phyloP scores from a whole-genome alignment of 1,140 invertebrate species.

The Drosophila mojavensis region DNA sequence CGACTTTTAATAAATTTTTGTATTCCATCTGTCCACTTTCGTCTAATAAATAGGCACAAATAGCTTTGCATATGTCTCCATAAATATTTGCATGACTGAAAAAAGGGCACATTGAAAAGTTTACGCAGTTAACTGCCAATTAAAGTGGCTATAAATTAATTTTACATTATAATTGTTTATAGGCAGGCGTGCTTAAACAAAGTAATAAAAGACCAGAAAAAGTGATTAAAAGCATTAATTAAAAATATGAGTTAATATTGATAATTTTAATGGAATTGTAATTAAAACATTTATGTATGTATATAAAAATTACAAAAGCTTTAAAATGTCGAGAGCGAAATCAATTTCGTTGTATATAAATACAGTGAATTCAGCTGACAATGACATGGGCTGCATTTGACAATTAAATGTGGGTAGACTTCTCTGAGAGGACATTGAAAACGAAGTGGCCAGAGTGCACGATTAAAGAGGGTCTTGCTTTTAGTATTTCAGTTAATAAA shows the following conservation, averaged over 20 bases:
- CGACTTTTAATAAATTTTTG: no score
- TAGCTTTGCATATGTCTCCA: background rate
- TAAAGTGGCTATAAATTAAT: slow-evolving; percentile 29
- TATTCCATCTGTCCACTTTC: no score
- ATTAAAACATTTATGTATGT: background rate
- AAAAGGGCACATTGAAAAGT: background rate
- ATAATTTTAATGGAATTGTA: slow-evolving; percentile 14
- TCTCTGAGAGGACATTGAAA: no score
- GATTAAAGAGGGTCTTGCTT: no score
- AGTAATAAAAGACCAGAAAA: slow-evolving; percentile 10
- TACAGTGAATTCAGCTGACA: background rate
- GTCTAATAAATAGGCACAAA: background rate
- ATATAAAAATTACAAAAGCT: background rate
- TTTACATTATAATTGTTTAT: background rate
- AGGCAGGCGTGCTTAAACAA: background rate
- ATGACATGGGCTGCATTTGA: background rate
- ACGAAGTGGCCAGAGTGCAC: no score
- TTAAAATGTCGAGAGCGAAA: background rate
- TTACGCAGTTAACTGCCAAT: slow-evolving; percentile 56
- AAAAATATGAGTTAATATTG: slow-evolving; percentile 22
- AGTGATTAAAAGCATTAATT: slow-evolving; percentile 9
- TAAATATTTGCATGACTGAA: background rate
- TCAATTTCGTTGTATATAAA: no score
- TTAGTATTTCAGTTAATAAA: no score
- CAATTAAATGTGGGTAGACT: no score